A percentile compares a stretch with the other conserved stretches of the same genome.
phyloP scores from a whole-genome alignment of 2,797 vertebrate genomes.

The Tapera naevia region DNA sequence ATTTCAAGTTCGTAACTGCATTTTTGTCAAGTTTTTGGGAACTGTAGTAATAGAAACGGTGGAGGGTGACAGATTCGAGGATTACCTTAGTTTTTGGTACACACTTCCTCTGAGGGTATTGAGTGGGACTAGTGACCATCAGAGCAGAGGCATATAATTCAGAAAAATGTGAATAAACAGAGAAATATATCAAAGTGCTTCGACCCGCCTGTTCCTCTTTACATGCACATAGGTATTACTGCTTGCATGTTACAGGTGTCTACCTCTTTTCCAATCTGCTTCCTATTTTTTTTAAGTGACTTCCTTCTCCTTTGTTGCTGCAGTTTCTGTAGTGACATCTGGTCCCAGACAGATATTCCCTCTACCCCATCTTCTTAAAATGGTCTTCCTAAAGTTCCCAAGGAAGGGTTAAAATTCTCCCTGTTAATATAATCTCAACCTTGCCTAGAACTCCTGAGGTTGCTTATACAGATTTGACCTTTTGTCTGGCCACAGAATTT shows the following conservation, averaged over 20 bases:
- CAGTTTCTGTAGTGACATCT: not conserved
- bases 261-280: not conserved
- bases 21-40: not conserved
- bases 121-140: not conserved
- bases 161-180: not conserved
- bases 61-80: not conserved
- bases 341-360: not conserved
- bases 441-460: not conserved
- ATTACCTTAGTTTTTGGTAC: not conserved
- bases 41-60: not conserved
- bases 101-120: not conserved
- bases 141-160: not conserved
- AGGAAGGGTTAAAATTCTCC: not conserved
- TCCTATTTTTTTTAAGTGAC: not conserved
- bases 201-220: not conserved
- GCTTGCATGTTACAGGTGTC: not conserved
- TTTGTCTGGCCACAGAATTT: not conserved
- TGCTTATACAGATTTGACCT: not conserved
- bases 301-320: not conserved
- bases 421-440: not conserved
- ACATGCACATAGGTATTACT: rapidly evolving
- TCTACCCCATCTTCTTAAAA: not conserved
- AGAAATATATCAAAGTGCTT: not conserved
- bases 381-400: not conserved
- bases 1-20: not conserved